Evolutionary conservation across 2,797 vertebrate species (phyloP), one percentile per base, ranked within the genome.

Genomic region (Pangasius sanitwongsei): DNA sequence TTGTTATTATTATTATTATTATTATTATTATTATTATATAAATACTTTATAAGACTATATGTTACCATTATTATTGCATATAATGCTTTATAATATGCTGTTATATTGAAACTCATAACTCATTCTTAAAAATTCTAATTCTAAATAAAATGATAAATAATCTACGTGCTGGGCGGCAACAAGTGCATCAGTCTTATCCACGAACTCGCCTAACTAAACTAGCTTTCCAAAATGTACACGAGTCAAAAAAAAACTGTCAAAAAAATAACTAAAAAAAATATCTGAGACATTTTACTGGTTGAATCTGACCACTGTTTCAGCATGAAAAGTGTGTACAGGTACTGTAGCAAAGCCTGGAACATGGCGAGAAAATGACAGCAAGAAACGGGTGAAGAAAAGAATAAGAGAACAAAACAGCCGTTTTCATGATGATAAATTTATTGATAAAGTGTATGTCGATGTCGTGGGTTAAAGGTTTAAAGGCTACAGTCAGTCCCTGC

Each of bases 401-500:
- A 92, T 91, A 92, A 74, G 82, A 93, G 90, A 93, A 92, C 89
- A 87, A 86, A 69, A 55, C 11, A 83, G 74, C 86, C 61, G 84
- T 90, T 91, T 94, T 94, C 70, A 91, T 93, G 92, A 86, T 93
- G 86, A 61, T 82, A 91, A 80, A 89, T 96, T 94, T 94, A 95
- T 96, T 95, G 87, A 92, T 93, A 88, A 93, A 92, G 91, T 92
- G 87, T 89, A 7, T 63, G 80, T 44, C 18, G 83, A 69, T 84
- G 72, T 50, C 86, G 5, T 48, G 48, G 48, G 48, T 48, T 9
- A 48, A 48, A 37, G 61, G 11, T 90, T 87, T 67, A 86, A 86
- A 86, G 31, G 44, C 80, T 87, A 61, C 87, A 86, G 81, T 70
- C 74, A 74, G 55, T 82, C 75, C 65, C 70, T 81, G 63, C 25